phyloP scores from a whole-genome alignment of 2,113 vertebrate species.

The Nematolebias whitei region DNA sequence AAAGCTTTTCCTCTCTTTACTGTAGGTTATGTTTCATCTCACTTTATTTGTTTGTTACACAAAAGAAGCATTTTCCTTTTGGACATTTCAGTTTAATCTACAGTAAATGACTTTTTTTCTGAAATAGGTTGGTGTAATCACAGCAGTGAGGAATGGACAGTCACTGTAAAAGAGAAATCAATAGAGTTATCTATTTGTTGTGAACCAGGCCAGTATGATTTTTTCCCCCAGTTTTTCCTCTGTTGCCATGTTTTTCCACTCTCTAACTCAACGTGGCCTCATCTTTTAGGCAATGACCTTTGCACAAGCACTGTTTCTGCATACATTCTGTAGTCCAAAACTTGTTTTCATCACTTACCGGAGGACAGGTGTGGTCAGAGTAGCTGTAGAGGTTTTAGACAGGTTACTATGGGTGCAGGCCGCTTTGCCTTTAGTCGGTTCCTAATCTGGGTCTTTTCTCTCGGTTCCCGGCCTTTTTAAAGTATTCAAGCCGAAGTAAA shows the following conservation, averaged over 20 bases:
- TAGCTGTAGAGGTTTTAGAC: slow-evolving; percentile 47
- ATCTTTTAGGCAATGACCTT: slow-evolving; percentile 77
- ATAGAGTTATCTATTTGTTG: slow-evolving; percentile 85
- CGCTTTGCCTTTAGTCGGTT: slow-evolving; percentile 70
- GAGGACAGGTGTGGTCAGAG: slow-evolving; percentile 35
- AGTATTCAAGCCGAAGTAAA: slow-evolving; percentile 53
- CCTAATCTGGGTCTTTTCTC: slow-evolving; percentile 75
- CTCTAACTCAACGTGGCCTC: slow-evolving; percentile 74
- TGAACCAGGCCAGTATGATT: slow-evolving; percentile 84
- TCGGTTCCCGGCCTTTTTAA: slow-evolving; percentile 67
- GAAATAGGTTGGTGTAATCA: slow-evolving; percentile 86
- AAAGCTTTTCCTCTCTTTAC: slow-evolving; percentile 57
- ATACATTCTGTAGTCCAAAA: slow-evolving; percentile 65
- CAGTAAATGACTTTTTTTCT: slow-evolving; percentile 71
- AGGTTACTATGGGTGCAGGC: slow-evolving; percentile 45
- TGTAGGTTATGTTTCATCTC: slow-evolving; percentile 78
- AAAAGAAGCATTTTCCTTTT: slow-evolving; percentile 77
- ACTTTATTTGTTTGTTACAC: slow-evolving; percentile 78
- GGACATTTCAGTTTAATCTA: slow-evolving; percentile 80
- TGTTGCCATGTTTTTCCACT: slow-evolving; percentile 65
- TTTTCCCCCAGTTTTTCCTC: slow-evolving; percentile 76
- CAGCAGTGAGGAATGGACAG: slow-evolving; percentile 80
- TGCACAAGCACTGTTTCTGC: slow-evolving; percentile 73
- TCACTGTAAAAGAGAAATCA: slow-evolving; percentile 81
- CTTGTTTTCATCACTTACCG: slow-evolving; percentile 57